phyloP scores from a whole-genome alignment of 2,797 vertebrate genomes.

The Philypnodon macrostomus region DNA sequence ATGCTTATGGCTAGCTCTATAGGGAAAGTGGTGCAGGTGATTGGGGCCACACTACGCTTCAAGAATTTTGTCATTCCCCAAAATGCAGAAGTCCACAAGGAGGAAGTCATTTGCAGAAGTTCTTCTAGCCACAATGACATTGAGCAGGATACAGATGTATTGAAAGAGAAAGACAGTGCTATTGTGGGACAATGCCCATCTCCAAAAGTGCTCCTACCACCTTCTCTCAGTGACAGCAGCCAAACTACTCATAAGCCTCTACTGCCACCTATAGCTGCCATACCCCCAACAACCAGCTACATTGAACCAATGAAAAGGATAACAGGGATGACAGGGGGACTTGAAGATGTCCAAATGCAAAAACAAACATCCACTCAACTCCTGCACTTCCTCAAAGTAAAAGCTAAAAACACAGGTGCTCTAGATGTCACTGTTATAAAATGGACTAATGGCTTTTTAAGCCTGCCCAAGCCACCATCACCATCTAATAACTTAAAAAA shows the following conservation, averaged over 20 bases:
- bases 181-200: conserved; percentile 29
- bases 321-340: conserved; percentile 29
- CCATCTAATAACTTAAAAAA: conserved; percentile 13
- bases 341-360: conserved; percentile 47
- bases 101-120: conserved; percentile 19
- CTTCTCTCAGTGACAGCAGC: conserved; percentile 15
- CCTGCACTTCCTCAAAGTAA: conserved; percentile 63
- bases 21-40: conserved; percentile 48
- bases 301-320: conserved; percentile 18
- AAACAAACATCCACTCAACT: conserved; percentile 76
- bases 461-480: background rate
- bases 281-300: conserved; percentile 25
- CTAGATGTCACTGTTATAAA: conserved; percentile 30
- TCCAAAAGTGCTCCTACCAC: conserved; percentile 13
- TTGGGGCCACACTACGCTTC: conserved; percentile 36
- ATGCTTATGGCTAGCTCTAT: conserved; percentile 48
- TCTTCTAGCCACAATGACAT: conserved; percentile 16
- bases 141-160: conserved; percentile 3
- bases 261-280: conserved; percentile 26
- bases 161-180: conserved; percentile 16
- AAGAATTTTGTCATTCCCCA: conserved; percentile 32
- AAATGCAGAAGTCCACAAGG: conserved; percentile 19
- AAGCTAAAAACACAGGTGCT: conserved; percentile 35
- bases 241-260: conserved; percentile 25
- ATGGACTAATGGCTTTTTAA: conserved; percentile 10